phyloP scores from a whole-genome alignment of 2,888 invertebrate genomes.

The Tachina lurida region DNA sequence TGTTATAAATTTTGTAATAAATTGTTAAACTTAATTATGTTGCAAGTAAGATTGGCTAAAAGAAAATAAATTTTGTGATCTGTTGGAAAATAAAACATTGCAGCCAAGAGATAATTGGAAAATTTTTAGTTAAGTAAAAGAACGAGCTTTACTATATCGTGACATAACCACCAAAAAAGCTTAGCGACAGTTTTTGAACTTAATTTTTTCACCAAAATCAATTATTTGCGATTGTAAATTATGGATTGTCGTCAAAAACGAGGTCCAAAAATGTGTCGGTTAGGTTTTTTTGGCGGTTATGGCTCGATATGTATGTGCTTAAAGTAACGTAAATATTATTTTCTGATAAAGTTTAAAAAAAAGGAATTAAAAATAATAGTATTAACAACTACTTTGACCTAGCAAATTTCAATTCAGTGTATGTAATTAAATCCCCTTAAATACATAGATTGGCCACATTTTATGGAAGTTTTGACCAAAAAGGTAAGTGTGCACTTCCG shows the following conservation, averaged over 20 bases:
- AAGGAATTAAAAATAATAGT: background rate
- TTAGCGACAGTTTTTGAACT: too few species aligned
- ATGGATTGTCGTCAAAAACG: too few species aligned
- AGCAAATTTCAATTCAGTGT: too few species aligned
- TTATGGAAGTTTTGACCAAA: background rate
- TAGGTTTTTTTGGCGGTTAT: too few species aligned
- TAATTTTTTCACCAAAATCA: too few species aligned
- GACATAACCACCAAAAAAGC: too few species aligned
- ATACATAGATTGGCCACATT: background rate
- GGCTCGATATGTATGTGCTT: too few species aligned
- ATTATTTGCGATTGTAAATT: too few species aligned
- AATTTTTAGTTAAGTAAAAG: background rate
- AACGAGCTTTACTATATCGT: background rate
- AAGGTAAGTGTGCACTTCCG: background rate
- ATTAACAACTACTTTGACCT: background rate
- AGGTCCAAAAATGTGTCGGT: too few species aligned
- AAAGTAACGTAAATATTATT: too few species aligned
- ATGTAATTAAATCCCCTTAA: background rate
- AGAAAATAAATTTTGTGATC: constrained; percentile 18
- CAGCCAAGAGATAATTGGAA: constrained; percentile 20
- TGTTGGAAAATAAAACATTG: background rate
- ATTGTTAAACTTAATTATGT: constrained; percentile 37
- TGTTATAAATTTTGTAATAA: constrained; percentile 44
- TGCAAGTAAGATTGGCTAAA: constrained; percentile 28
- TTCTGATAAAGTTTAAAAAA: background rate